Evolutionary conservation across 2,113 vertebrate species (phyloP), one percentile per base, ranked within the genome.

Genomic region (Atlantisia rogersi): DNA sequence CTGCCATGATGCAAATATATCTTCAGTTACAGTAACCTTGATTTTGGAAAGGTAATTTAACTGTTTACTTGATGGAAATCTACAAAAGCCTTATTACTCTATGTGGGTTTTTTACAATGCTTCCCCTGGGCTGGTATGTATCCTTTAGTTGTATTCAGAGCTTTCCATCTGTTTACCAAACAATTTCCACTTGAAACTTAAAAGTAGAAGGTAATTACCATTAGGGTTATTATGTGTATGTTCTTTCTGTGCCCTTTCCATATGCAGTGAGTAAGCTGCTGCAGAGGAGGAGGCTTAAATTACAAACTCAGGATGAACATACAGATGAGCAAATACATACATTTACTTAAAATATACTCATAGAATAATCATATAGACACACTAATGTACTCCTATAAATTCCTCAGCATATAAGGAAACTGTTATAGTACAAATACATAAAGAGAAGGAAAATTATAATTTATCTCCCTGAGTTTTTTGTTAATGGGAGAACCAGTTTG

Each of bases 131-230:
- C 19, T 63, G 10, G 22, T 86, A 15, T 37, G 14, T 58, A 24
- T 29, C 32, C 58, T 90, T 0, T 0, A 82, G 75, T 29, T 79
- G 79, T 68, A 87, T 95, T 85, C 65, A 87, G 60, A 91, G 25
- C n/a, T 75, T 92, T 89, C 42, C 42, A 82, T 65, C 39, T 93
- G 81, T 85, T 94, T 93, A 68, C 9, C 13, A 87, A 87, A 87
- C 37, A 55, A 60, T 84, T 90, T 78, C 16, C 28, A 15, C 55
- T 89, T 46, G 20, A 42, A 79, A 90, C 12, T 56, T 84, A 32
- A 75, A 92, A 78, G 73, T 16, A 76, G 70, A 83, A 82, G 62
- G 39, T 42, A 87, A 68, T 75, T 76, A 92, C 15, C 46, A 32
- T 59, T 88, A 76, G 40, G 18, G 11, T 70, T 71, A 42, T n/a